Evolutionary conservation across 2,888 invertebrate genomes (phyloP), one percentile per base, ranked within the genome.

Genomic region (Pyrgus malvae): DNA sequence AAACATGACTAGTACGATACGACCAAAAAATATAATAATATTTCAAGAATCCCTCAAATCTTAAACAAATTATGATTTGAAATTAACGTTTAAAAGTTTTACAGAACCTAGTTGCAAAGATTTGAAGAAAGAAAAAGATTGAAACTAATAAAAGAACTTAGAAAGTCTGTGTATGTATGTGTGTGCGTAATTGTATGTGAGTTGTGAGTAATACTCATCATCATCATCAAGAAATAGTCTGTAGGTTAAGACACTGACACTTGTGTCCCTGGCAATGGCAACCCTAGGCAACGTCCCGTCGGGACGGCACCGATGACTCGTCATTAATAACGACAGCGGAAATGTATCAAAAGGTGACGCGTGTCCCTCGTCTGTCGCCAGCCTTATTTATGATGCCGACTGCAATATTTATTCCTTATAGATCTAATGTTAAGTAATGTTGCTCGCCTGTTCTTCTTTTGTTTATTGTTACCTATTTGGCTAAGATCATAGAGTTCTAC

Each of bases 271-370:
- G n/a, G n/a, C n/a, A 11, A 31, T 35, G 74, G 12, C 82, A 86
- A 41, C 89, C 89, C 87, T 87, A 66, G 23, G 42, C 35, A 59
- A 56, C 61, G 64, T 70, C 74, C 83, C 83, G 76, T 67, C 77
- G 85, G 85, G 86, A 85, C 78, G 75, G 76, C 85, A 78, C 90
- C 90, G 90, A 91, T 91, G 90, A 90, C 90, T 90, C 83, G 89
- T 90, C 90, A 91, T 91, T 90, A 90, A 91, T 91, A 91, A 91
- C 88, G 89, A 90, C 90, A 87, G 86, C 76, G 82, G 87, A 85
- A 89, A 90, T 90, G 90, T 91, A 90, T 90, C 90, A 91, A 88
- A 87, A 87, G 86, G 88, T 89, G 89, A 88, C 87, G 81, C 73
- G 81, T 83, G 86, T 85, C 88, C 85, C 85, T 82, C 76, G 86